phyloP scores from a whole-genome alignment of 64 coral and sea anemone genomes.

The Actinia tenebrosa region DNA sequence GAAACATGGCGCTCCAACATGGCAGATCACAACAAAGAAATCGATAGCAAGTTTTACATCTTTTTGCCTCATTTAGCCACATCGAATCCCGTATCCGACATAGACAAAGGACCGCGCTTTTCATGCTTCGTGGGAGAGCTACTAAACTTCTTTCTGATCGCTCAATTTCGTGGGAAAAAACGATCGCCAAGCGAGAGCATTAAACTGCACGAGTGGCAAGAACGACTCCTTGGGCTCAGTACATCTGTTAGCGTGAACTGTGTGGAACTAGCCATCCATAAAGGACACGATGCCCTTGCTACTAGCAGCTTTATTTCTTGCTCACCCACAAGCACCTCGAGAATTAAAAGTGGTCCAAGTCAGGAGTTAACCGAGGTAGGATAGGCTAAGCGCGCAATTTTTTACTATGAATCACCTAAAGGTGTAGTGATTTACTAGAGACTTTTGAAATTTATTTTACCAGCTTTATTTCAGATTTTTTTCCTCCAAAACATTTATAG shows the following conservation, averaged over 20 bases:
- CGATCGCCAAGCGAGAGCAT: constrained; percentile 15
- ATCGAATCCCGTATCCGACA: constrained; percentile 72
- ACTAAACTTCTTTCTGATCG: constrained; percentile 78
- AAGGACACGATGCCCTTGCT: constrained; percentile 41
- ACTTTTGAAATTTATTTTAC: neutral
- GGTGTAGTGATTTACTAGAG: no score
- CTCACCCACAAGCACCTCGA: constrained; percentile 56
- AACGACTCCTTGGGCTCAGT: constrained; percentile 49
- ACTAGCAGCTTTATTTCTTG: constrained; percentile 56
- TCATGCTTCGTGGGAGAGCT: constrained; percentile 81
- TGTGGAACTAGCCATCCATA: constrained; percentile 38
- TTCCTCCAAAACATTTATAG: neutral
- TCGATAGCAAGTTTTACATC: constrained; percentile 87
- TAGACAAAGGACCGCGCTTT: constrained; percentile 76
- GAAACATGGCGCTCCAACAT: constrained; percentile 22
- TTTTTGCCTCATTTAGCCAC: constrained; percentile 67
- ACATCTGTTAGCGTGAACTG: constrained; percentile 78
- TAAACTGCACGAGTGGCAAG: constrained; percentile 65
- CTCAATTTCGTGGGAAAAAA: constrained; percentile 81
- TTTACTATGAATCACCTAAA: neutral
- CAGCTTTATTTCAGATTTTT: neutral
- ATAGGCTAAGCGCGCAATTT: neutral
- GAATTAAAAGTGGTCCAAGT: neutral
- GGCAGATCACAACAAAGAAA: constrained; percentile 45
- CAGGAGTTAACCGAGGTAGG: constrained; percentile 25